Base-by-base conservation (phyloP, 2,113 vertebrate species). In the Scalopus aquaticus region DNA sequence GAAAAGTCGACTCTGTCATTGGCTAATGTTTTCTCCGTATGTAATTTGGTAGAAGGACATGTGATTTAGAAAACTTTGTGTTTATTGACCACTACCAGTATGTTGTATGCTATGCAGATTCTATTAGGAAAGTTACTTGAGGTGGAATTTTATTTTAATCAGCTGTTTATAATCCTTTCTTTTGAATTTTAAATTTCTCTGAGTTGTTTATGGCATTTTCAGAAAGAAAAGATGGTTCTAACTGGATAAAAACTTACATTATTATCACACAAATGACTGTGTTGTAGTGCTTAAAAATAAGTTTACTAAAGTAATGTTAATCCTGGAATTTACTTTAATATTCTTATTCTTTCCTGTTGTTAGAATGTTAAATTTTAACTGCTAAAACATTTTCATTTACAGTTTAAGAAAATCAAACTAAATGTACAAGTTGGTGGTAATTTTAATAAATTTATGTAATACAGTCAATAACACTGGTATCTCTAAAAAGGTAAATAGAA, bases 101-200 rank as follows among this genome's bases (percentile, higher is more conserved):
- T 78, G 13, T 73, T 95, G 76, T 44, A 56, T 89, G 28, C 15
- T 74, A 17, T 72, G 49, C 84, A 60, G 79, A 74, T 87, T 17
- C 44, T 73, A 74, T 74, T 78, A 94, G 83, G 94, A 89, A 93
- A 83, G 64, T 92, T 88, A 73, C 13, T 37, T 86, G 7, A 67
- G 46, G 39, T 93, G 54, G n/a, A 80, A 86, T 86, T 94, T 88
- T 87, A 76, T 89, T 90, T 90, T 93, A 96, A 44, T 94, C 56
- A 94, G 49, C 30, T 83, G 37, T 84, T 85, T 70, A 12, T 86
- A 95, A 64, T 89, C 58, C 65, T 87, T 96, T 58, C 37, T 89
- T 94, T 94, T 93, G 69, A 95, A 91, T 65, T 28, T 76, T 70
- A 77, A 65, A 46, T 82, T 96, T 93, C 26, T 84, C 32, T 93